Percentiles rank a stretch among this genome's conserved stretches.
These are phyloP conservation scores for Oreocharis arfaki DNA, from an alignment of 2,113 vertebrate genomes.

Conservation along the genomic window DNA sequence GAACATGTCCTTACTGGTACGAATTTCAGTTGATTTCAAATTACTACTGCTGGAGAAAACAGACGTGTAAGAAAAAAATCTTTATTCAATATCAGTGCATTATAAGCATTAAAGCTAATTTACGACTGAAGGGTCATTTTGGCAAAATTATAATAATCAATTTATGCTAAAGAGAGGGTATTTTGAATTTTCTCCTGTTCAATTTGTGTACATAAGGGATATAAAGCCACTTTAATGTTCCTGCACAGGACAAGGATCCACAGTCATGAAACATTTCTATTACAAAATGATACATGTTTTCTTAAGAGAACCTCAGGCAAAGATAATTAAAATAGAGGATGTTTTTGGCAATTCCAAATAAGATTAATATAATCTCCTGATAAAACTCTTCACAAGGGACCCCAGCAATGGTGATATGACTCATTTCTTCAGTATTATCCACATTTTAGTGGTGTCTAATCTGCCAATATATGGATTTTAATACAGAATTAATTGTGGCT, in stretches of 20 bases:
- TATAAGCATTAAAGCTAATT: neutral
- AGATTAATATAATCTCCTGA: neutral
- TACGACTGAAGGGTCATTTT: neutral
- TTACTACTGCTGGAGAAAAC: neutral
- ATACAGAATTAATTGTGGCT: neutral
- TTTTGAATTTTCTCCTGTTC: slow-evolving; percentile 14
- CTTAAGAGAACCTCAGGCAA: neutral
- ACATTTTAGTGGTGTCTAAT: neutral
- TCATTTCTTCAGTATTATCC: neutral
- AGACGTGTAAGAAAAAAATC: neutral
- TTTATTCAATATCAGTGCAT: neutral
- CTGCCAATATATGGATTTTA: neutral
- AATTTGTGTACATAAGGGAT: neutral
- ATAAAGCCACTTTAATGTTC: neutral
- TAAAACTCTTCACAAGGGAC: neutral
- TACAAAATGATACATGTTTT: neutral
- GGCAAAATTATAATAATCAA: neutral
- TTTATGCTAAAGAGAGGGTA: neutral
- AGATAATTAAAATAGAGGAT: slow-evolving; percentile 11
- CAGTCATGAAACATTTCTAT: neutral
- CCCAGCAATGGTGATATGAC: neutral
- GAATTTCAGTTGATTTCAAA: neutral
- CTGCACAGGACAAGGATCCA: neutral
- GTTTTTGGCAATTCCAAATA: neutral
- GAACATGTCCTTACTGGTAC: neutral